Conservation (phyloP, 2,888 invertebrate genomes). For the Thereva unica region DNA sequence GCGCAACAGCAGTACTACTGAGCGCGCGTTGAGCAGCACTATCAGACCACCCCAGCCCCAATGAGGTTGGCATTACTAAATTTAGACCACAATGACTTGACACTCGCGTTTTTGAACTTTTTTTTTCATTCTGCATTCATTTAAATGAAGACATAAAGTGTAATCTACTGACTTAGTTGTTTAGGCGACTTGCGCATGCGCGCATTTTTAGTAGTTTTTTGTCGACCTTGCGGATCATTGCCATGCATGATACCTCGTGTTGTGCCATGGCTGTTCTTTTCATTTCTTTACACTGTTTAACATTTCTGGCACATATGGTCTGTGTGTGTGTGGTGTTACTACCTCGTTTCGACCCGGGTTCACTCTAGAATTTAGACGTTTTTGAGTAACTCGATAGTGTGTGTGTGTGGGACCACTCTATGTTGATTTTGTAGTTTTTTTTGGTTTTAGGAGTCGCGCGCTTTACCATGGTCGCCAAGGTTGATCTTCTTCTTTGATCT, state of each 20-base stretch:
- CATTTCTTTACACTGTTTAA: slow-evolving; percentile 14
- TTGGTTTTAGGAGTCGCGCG: slow-evolving; percentile 1
- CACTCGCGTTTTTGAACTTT: slow-evolving; percentile 1
- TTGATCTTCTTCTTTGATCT: slow-evolving; percentile 69
- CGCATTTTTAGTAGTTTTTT: background rate
- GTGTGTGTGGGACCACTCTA: background rate
- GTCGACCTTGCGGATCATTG: slow-evolving; percentile 23
- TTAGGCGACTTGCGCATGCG: slow-evolving; percentile 21
- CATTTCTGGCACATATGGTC: background rate
- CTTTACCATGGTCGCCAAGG: slow-evolving; percentile 81
- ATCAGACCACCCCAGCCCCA: slow-evolving; percentile 1
- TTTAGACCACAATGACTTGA: slow-evolving; percentile 26
- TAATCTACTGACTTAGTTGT: slow-evolving; percentile 9
- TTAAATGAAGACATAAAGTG: slow-evolving; percentile 15
- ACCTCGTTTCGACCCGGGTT: slow-evolving; percentile 26
- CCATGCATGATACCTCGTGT: slow-evolving; percentile 4
- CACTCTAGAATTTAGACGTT: slow-evolving; percentile 16
- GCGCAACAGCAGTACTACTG: background rate
- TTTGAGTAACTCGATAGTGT: slow-evolving; percentile 1
- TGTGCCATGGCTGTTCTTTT: background rate
- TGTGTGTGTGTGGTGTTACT: slow-evolving; percentile 2
- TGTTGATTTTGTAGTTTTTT: background rate
- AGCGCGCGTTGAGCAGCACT: background rate
- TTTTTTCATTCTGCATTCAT: background rate
- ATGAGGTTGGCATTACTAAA: slow-evolving; percentile 11